These are phyloP conservation scores for Sarcophaga subvicina DNA, from an alignment of 2,888 invertebrate species.

Conservation along the genomic window DNA sequence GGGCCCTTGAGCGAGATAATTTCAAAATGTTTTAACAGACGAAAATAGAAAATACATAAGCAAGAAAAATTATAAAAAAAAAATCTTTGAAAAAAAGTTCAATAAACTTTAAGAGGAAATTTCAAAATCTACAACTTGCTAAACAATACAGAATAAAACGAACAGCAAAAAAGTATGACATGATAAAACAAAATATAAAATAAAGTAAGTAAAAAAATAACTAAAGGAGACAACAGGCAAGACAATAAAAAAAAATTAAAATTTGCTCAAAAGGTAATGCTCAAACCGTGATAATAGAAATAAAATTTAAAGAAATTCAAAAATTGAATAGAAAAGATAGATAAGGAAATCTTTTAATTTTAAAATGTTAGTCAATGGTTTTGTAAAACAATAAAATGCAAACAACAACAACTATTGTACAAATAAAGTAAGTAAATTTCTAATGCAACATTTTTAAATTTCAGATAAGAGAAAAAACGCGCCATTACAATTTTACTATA, in stretches of 20 bases:
- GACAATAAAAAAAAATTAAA: neutral
- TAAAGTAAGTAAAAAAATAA: too few relatives aligned
- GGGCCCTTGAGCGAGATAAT: too few relatives aligned
- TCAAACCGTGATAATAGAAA: neutral
- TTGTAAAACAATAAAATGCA: too few relatives aligned
- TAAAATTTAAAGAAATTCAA: neutral
- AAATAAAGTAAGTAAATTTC: too few relatives aligned
- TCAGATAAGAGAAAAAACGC: too few relatives aligned
- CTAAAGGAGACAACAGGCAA: neutral
- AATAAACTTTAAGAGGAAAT: slow-evolving; percentile 9
- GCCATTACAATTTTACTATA: too few relatives aligned
- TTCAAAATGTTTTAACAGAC: neutral
- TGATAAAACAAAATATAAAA: neutral
- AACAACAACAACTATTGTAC: too few relatives aligned
- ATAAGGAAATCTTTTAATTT: neutral
- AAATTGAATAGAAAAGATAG: too few relatives aligned
- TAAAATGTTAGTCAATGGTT: neutral
- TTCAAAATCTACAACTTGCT: neutral
- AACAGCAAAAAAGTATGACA: neutral
- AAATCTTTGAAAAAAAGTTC: slow-evolving; percentile 13
- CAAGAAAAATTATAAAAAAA: neutral
- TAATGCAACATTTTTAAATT: too few relatives aligned
- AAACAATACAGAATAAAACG: slow-evolving; percentile 6
- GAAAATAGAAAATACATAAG: neutral
- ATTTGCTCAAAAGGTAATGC: neutral